Percentiles rank a stretch among this genome's conserved stretches.
Evolutionary conservation across 2,113 vertebrate species (phyloP).

Genomic region (Melanerpes aurifrons): DNA sequence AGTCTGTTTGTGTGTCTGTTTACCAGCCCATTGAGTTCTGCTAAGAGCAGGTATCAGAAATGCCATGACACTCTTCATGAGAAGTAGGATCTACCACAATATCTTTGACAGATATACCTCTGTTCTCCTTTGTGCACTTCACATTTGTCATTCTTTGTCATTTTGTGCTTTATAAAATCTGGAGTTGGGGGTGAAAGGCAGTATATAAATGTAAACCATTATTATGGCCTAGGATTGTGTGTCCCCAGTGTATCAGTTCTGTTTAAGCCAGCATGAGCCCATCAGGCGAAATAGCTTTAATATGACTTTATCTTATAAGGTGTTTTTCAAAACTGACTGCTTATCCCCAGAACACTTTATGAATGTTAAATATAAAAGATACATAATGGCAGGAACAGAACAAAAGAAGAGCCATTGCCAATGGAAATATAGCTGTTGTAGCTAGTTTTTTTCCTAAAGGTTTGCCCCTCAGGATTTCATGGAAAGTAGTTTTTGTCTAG

Average conservation of each 20-base stretch:
- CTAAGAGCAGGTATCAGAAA: not conserved
- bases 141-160: conserved; percentile 1
- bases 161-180: not conserved
- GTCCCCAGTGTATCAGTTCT: not conserved
- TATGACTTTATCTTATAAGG: conserved; percentile 53
- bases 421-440: conserved; percentile 3
- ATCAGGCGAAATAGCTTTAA: conserved; percentile 49
- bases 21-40: not conserved
- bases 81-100: not conserved
- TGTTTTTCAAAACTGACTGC: conserved; percentile 63
- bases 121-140: not conserved
- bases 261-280: conserved; percentile 35
- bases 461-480: conserved; percentile 5
- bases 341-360: conserved; percentile 23
- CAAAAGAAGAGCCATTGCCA: conserved; percentile 11
- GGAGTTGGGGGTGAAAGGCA: conserved; percentile 4
- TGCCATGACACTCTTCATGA: not conserved
- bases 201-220: conserved; percentile 43
- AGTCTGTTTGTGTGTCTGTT: not conserved
- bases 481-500: not conserved
- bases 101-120: not conserved
- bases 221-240: not conserved
- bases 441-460: conserved; percentile 11
- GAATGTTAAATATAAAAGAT: conserved; percentile 22
- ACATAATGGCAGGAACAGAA: conserved; percentile 38